Evolutionary conservation across 2,797 vertebrate genomes (phyloP).

Genomic region (Catharus ustulatus): DNA sequence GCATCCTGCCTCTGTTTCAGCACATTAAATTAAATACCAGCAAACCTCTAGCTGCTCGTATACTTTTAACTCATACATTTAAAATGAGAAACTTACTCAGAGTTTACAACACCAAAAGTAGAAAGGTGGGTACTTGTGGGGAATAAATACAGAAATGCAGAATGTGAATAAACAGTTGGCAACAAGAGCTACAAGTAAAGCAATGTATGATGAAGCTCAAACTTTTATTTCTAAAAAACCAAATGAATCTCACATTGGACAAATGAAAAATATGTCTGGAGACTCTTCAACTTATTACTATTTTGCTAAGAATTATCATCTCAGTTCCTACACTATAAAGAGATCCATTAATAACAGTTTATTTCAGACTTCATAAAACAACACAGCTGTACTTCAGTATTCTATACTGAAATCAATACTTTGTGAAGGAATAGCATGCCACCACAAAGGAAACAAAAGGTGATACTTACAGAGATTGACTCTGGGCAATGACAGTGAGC

Average conservation of each 20-base stretch:
- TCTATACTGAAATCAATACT: background rate
- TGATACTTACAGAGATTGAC: conserved; percentile 94
- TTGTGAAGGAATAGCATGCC: background rate
- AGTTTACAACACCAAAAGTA: background rate
- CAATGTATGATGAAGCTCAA: background rate
- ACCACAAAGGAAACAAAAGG: background rate
- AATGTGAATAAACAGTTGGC: background rate
- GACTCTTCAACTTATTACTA: background rate
- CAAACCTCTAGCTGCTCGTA: background rate
- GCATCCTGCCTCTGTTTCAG: background rate
- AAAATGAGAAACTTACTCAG: background rate
- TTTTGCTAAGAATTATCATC: background rate
- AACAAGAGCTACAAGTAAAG: background rate
- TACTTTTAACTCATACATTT: background rate
- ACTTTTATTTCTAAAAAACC: background rate
- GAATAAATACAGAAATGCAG: background rate
- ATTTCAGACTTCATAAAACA: background rate
- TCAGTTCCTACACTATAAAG: background rate
- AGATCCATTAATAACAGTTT: background rate
- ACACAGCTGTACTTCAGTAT: background rate
- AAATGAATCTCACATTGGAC: background rate
- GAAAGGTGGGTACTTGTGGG: background rate
- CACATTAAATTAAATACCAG: background rate
- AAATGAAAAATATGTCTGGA: background rate
- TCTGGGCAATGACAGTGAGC: conserved; percentile 92